Evolutionary conservation across 2,797 vertebrate species (phyloP), one percentile per base, ranked within the genome.

Genomic region (Phalanger gymnotis): DNA sequence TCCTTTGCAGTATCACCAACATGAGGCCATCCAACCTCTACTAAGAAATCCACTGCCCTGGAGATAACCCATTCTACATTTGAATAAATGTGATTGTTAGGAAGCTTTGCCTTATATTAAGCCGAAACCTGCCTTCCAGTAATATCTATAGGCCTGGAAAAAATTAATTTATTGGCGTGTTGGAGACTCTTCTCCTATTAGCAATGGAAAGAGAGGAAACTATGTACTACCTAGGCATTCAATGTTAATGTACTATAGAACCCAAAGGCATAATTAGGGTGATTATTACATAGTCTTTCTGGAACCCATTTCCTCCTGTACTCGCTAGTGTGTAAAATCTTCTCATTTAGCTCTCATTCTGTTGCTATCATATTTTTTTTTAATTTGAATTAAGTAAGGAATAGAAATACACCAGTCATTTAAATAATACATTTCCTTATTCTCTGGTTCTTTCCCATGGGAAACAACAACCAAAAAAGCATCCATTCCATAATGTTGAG

Each of bases 391-490:
- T 53, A 90, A 94, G 92, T 94, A 93, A 90, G 81, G 90, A 90
- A 94, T 96, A 55, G 95, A 94, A 90, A 55, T 94, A 91, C 2
- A 47, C n/a, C 27, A 22, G 40, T n/a, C 4, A 61, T 94, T 94
- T 96, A 92, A 90, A 93, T 95, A 91, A 92, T 92, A 66, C 34
- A 91, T 97, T 95, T 53, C 90, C 19, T 92, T 31, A 7, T 5
- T 95, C 93, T 91, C 40, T 53, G 53, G 53, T 91, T 96, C 27
- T 61, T 96, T 95, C 54, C 91, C 66, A 92, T 91, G 94, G 53
- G 93, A 95, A 95, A 97, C 95, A 94, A 11, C 87, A 94, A 7
- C 87, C 57, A 87, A 28, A 66, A 93, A 92, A 93, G 56, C 93
- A 96, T 91, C n/a, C 96, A 57, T 95, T 95, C 34, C 91, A 58